These are phyloP conservation scores for Bradypodion ventrale DNA, from an alignment of 2,797 vertebrate species.

Conservation along the genomic window DNA sequence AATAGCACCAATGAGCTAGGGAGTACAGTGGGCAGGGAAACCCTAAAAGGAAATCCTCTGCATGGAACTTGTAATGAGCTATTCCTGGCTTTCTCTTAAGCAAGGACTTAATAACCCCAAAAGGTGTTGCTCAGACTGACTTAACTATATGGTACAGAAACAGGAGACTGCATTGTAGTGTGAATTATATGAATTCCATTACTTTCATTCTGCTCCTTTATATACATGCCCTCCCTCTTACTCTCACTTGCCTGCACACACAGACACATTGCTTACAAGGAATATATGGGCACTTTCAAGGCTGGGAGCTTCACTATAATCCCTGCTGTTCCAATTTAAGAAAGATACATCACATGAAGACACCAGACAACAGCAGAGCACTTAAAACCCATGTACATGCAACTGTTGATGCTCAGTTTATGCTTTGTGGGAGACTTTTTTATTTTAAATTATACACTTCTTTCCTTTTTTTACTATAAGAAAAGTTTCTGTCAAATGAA, in stretches of 20 bases:
- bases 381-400: neutral
- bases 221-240: neutral
- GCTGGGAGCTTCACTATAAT: neutral
- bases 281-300: neutral
- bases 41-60: conserved; percentile 70
- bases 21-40: conserved; percentile 26
- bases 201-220: neutral
- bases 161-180: neutral
- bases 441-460: neutral
- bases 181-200: too few relatives aligned
- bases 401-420: neutral
- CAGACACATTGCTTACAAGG: neutral
- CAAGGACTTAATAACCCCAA: conserved; percentile 49
- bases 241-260: neutral
- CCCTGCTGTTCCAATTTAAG: neutral
- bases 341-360: neutral
- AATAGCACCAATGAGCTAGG: conserved; percentile 59
- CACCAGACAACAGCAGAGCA: neutral
- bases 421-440: neutral
- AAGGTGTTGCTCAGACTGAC: conserved; percentile 29
- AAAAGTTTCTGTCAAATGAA: neutral
- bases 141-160: neutral
- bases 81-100: conserved; percentile 69
- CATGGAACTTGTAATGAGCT: conserved; percentile 37
- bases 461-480: too few relatives aligned